phyloP scores from a whole-genome alignment of 2,113 vertebrate species.

The Passer domesticus region DNA sequence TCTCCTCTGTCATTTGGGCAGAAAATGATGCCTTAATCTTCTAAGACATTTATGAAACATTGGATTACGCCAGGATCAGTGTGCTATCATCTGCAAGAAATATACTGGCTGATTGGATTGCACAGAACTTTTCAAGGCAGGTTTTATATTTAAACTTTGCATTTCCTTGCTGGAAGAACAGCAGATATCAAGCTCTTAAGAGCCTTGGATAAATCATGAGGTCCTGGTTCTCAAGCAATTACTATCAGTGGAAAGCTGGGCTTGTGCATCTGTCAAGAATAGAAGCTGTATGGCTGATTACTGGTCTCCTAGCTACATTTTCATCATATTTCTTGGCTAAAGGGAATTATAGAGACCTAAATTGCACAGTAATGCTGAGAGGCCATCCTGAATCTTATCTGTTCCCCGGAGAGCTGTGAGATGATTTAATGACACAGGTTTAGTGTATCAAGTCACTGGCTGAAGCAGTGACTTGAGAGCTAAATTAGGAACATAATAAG shows the following conservation, averaged over 20 bases:
- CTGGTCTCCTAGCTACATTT: conserved; percentile 27
- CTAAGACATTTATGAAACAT: conserved; percentile 67
- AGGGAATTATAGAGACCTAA: conserved; percentile 24
- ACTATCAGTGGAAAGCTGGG: neutral
- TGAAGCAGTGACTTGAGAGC: neutral
- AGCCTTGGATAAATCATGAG: conserved; percentile 5
- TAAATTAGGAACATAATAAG: neutral
- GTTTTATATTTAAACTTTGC: conserved; percentile 20
- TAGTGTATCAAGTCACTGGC: neutral
- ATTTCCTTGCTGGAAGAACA: neutral
- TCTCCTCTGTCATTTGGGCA: conserved; percentile 51
- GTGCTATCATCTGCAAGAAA: conserved; percentile 56
- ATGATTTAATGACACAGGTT: conserved; percentile 42
- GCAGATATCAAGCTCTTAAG: neutral
- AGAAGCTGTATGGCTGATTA: neutral
- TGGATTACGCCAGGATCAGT: conserved; percentile 43
- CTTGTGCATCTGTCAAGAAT: neutral
- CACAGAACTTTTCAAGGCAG: conserved; percentile 33
- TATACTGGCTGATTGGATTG: conserved; percentile 41
- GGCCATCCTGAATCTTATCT: neutral
- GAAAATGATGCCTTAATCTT: conserved; percentile 59
- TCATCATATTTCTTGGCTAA: conserved; percentile 22
- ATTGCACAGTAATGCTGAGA: neutral
- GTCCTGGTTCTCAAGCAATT: neutral
- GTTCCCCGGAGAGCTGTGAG: neutral